These are phyloP conservation scores for Nudaria mundana DNA, from an alignment of 2,888 invertebrate species.

Conservation along the genomic window DNA sequence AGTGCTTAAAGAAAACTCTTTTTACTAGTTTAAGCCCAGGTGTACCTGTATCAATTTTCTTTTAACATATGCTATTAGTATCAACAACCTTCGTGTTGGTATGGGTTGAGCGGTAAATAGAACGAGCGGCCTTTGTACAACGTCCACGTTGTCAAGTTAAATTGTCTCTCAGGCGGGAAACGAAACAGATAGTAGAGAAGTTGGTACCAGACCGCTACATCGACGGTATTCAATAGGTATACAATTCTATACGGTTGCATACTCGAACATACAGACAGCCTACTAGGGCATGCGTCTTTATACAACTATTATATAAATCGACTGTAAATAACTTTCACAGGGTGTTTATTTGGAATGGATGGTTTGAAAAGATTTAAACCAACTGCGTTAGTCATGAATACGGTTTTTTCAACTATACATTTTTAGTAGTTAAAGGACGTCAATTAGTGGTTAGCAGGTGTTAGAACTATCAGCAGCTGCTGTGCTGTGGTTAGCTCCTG, in stretches of 20 bases:
- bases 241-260: slow-evolving; percentile 23
- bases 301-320: slow-evolving; percentile 16
- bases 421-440: too few relatives aligned
- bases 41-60: slow-evolving; percentile 18
- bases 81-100: slow-evolving; percentile 47
- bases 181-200: slow-evolving; percentile 76
- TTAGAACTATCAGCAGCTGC: too few relatives aligned
- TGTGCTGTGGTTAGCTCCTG: too few relatives aligned
- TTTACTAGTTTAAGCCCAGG: slow-evolving; percentile 1
- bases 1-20: not conserved
- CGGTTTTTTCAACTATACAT: too few relatives aligned
- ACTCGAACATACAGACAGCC: slow-evolving; percentile 14
- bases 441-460: too few relatives aligned
- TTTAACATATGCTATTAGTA: slow-evolving; percentile 42
- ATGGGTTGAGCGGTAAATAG: slow-evolving; percentile 63
- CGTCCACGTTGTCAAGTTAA: slow-evolving; percentile 76
- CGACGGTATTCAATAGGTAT: slow-evolving; percentile 66
- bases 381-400: not conserved
- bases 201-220: slow-evolving; percentile 65
- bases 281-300: slow-evolving; percentile 20
- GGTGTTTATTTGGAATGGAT: not conserved
- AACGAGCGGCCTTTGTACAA: slow-evolving; percentile 68
- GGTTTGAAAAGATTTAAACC: not conserved
- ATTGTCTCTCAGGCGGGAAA: slow-evolving; percentile 76
- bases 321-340: slow-evolving; percentile 13